Percentiles rank a stretch among this genome's conserved stretches.
Conservation (phyloP, 2,888 invertebrate species). For the Drosophila cognata region DNA sequence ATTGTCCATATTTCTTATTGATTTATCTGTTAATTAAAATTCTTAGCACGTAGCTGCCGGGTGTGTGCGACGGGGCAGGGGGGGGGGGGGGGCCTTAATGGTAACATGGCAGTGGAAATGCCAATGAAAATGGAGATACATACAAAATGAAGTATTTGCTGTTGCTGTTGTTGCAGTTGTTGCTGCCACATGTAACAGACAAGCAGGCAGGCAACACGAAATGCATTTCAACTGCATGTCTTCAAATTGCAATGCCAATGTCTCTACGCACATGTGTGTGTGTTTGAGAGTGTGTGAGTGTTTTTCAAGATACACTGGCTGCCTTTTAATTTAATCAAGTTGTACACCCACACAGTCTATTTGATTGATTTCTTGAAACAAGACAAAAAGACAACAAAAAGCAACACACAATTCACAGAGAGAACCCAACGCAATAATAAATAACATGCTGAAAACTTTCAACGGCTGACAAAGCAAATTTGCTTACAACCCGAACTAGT, state of each 20-base stretch:
- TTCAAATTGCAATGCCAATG: slow-evolving; percentile 75
- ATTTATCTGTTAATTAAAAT: slow-evolving; percentile 81
- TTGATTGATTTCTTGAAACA: slow-evolving; percentile 38
- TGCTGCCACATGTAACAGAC: slow-evolving; percentile 42
- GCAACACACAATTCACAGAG: slow-evolving; percentile 5
- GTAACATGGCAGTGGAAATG: slow-evolving; percentile 47
- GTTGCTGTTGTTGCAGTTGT: slow-evolving; percentile 12
- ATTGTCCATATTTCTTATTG: slow-evolving; percentile 81
- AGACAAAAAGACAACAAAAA: slow-evolving; percentile 8
- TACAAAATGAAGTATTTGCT: slow-evolving; percentile 54
- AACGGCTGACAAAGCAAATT: slow-evolving; percentile 78
- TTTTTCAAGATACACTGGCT: slow-evolving; percentile 50
- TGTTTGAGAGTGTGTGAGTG: slow-evolving; percentile 17
- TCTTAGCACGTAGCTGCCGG: slow-evolving; percentile 78
- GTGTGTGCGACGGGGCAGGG: slow-evolving; percentile 1
- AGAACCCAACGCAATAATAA: slow-evolving; percentile 72
- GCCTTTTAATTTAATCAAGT: slow-evolving; percentile 79
- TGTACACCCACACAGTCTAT: slow-evolving; percentile 24
- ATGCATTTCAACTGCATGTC: slow-evolving; percentile 79
- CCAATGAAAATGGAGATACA: slow-evolving; percentile 53
- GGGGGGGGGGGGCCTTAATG: slow-evolving; percentile 3
- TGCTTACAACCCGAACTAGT: slow-evolving; percentile 28
- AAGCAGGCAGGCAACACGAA: slow-evolving; percentile 72
- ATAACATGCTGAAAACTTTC: slow-evolving; percentile 76
- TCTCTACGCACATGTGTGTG: slow-evolving; percentile 42